These are phyloP conservation scores for Lucifuga dentata DNA, from an alignment of 2,113 vertebrate species.

Conservation along the genomic window DNA sequence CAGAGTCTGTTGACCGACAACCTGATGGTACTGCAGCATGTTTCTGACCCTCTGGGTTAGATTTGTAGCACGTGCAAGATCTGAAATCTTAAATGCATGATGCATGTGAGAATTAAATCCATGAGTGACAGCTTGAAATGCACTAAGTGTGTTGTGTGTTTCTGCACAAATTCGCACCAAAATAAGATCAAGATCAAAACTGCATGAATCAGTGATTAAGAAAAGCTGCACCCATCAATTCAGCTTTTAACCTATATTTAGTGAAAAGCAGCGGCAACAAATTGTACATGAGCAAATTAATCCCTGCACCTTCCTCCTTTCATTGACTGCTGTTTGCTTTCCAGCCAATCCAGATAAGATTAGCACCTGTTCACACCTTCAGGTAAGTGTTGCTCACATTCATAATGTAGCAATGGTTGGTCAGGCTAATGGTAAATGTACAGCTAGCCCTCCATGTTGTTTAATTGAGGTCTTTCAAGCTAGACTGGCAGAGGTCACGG, in stretches of 20 bases:
- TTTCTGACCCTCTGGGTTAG: slow-evolving; percentile 7
- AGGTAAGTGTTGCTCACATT: slow-evolving; percentile 38
- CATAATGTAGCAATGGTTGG: background rate
- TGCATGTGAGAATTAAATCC: slow-evolving; percentile 32
- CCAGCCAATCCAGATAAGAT: slow-evolving; percentile 18
- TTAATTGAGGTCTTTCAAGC: slow-evolving; percentile 25
- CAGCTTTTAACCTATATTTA: background rate
- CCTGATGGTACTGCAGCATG: slow-evolving; percentile 41
- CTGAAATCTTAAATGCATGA: slow-evolving; percentile 57
- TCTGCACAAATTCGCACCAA: slow-evolving; percentile 18
- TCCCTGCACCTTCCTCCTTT: background rate
- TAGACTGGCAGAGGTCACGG: slow-evolving; percentile 53
- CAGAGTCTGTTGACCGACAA: slow-evolving; percentile 68
- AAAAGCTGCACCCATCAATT: slow-evolving; percentile 8
- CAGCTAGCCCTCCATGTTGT: slow-evolving; percentile 9
- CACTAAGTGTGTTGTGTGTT: slow-evolving; percentile 13
- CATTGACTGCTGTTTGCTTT: slow-evolving; percentile 25
- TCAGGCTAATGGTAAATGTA: background rate
- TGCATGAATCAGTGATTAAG: background rate
- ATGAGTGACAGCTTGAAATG: slow-evolving; percentile 21
- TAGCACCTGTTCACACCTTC: background rate
- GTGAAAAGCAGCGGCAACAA: background rate
- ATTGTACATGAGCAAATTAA: background rate
- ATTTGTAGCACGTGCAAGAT: slow-evolving; percentile 50
- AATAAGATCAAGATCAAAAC: background rate